Base-by-base conservation (phyloP, 2,888 invertebrate genomes). In the Drosophila dives region DNA sequence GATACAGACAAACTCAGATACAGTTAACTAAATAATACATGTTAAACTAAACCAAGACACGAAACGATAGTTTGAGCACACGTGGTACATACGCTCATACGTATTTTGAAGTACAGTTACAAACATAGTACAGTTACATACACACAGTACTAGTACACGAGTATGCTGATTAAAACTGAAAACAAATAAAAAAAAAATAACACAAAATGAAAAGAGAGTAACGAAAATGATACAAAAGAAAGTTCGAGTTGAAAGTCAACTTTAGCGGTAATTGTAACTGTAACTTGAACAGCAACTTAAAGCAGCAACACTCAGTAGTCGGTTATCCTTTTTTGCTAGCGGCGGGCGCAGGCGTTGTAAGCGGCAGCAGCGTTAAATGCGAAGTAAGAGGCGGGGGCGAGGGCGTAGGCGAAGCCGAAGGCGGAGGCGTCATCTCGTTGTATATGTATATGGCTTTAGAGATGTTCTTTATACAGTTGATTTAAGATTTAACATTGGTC, bases 231-330 rank as follows among this genome's bases (percentile, higher is more conserved):
- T 2, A 29, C 15, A 50, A 60, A 51, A 62, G 23, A 55, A 64
- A 53, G 55, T 6, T 62, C 49, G 58, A 54, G 29, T 51, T 64
- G 23, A 55, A 58, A 42, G n/a, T 34, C 58, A 73, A 63, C 40
- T 45, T 38, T 59, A 72, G 64, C 64, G 23, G 33, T 51, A 72
- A 72, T 58, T 51, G 40, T 76, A 75, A 72, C 61, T 49, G 48
- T 77, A 75, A 75, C 71, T 45, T 20, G 38, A 55, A 60, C 54
- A 50, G 32, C 32, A 58, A 58, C 59, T 34, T 50, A 68, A 73
- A 81, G 83, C 81, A 81, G 81, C 78, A 72, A 74, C 80, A 81
- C 78, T 68, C 70, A 64, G 69, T 83, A 67, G 80, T 82, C 62
- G 74, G 74, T 71, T 73, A 75, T 89, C 73, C 77, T 62, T 68